Conservation (phyloP, 2,888 invertebrate species). For the Latheticus oryzae region DNA sequence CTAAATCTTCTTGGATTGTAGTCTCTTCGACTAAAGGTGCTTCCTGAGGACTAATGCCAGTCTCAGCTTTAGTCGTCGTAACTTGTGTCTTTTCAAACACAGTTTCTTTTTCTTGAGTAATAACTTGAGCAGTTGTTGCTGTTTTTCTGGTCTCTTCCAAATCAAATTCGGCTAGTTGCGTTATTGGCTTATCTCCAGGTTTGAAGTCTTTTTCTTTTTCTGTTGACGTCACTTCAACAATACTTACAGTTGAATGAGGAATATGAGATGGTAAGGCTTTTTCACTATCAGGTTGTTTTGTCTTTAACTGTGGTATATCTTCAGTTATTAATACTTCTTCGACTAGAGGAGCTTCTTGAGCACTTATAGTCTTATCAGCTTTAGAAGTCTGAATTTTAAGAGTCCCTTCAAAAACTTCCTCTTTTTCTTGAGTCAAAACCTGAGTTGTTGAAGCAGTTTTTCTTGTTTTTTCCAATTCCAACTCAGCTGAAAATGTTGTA, state of each 20-base stretch:
- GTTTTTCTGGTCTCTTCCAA: conserved; percentile 55
- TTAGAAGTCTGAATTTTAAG: conserved; percentile 33
- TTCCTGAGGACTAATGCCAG: conserved; percentile 37
- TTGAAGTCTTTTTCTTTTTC: conserved; percentile 55
- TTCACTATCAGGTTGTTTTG: conserved; percentile 48
- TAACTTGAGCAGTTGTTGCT: conserved; percentile 59
- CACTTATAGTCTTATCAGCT: conserved; percentile 52
- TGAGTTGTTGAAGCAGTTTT: conserved; percentile 60
- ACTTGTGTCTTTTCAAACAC: conserved; percentile 50
- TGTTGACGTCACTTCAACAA: conserved; percentile 43
- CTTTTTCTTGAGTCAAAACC: conserved; percentile 49
- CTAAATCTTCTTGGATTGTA: conserved; percentile 52
- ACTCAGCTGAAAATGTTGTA: conserved; percentile 61
- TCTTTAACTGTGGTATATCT: conserved; percentile 62
- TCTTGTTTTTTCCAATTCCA: conserved; percentile 61
- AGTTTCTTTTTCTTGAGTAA: conserved; percentile 61
- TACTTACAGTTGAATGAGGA: conserved; percentile 34
- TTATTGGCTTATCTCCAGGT: conserved; percentile 50
- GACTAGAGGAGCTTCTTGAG: conserved; percentile 55
- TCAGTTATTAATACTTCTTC: conserved; percentile 59
- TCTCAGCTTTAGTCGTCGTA: conserved; percentile 56
- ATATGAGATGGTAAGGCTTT: conserved; percentile 23
- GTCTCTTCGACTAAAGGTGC: conserved; percentile 42
- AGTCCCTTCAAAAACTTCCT: conserved; percentile 53
- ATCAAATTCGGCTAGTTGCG: conserved; percentile 55